A percentile compares a stretch with the other conserved stretches of the same genome.
phyloP scores from a whole-genome alignment of 2,888 invertebrate genomes.

The Zaprionus bogoriensis region DNA sequence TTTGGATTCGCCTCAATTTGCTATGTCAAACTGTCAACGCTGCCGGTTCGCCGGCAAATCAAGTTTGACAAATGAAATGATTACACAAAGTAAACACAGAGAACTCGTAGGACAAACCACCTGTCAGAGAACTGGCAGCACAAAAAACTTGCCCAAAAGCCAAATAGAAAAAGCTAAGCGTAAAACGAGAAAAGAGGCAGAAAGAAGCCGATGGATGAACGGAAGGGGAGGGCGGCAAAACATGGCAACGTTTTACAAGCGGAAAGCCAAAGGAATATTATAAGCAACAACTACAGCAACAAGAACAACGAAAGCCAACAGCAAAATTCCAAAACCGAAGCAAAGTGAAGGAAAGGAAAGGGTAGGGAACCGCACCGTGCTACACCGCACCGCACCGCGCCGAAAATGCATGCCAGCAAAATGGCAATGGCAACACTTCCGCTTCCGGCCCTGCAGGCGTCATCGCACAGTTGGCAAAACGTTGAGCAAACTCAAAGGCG shows the following conservation, averaged over 20 bases:
- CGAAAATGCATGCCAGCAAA: constrained; percentile 67
- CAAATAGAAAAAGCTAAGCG: constrained; percentile 18
- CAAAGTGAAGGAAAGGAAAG: constrained; percentile 3
- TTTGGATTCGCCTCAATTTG: constrained; percentile 30
- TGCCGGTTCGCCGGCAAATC: constrained; percentile 53
- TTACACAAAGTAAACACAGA: constrained; percentile 72
- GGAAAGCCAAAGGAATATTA: constrained; percentile 75
- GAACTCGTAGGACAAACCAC: constrained; percentile 62
- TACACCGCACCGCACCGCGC: constrained; percentile 22
- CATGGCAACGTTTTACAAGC: constrained; percentile 63
- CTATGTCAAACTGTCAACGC: constrained; percentile 58
- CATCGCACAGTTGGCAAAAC: constrained; percentile 66
- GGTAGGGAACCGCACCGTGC: not conserved
- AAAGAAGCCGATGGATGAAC: constrained; percentile 1
- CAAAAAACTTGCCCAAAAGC: constrained; percentile 41
- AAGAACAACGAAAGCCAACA: constrained; percentile 26
- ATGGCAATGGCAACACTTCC: constrained; percentile 79
- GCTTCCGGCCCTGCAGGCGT: constrained; percentile 73
- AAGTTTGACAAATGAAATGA: constrained; percentile 76
- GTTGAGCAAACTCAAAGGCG: constrained; percentile 71
- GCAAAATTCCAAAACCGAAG: constrained; percentile 48
- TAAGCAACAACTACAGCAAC: constrained; percentile 43
- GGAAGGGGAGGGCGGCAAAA: constrained; percentile 25
- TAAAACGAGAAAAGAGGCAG: not conserved
- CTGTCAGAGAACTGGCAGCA: constrained; percentile 60